Evolutionary conservation across 2,113 vertebrate genomes (phyloP).

Genomic region (Psittacula cyanocephala): DNA sequence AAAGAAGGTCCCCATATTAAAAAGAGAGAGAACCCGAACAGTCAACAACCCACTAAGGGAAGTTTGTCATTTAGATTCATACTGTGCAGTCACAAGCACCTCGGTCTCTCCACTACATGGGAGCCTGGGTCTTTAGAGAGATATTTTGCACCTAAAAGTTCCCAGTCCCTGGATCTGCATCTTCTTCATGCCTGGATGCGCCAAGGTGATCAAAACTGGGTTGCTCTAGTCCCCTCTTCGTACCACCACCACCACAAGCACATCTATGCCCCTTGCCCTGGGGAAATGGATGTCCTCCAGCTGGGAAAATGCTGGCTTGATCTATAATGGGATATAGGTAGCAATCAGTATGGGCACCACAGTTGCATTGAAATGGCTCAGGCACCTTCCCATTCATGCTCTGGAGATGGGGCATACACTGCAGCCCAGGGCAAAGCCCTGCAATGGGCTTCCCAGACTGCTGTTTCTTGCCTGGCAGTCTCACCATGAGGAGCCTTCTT

Average conservation of each 20-base stretch:
- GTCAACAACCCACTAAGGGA: neutral
- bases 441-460: rapidly evolving
- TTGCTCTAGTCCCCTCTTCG: neutral
- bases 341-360: neutral
- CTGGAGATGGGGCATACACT: rapidly evolving
- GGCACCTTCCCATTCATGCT: neutral
- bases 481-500: neutral
- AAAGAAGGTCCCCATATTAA: neutral
- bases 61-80: neutral
- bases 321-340: neutral
- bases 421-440: rapidly evolving
- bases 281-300: neutral
- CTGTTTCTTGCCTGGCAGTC: rapidly evolving
- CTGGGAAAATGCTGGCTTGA: neutral
- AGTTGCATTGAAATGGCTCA: neutral
- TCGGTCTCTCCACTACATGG: rapidly evolving
- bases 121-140: neutral
- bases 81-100: neutral
- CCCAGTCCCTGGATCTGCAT: neutral
- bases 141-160: neutral
- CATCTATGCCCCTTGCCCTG: neutral
- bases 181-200: neutral
- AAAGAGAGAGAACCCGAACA: neutral
- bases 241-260: neutral
- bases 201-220: neutral